Base-by-base conservation (phyloP, 2,113 vertebrate species). In the Chloropsis cyanopogon region DNA sequence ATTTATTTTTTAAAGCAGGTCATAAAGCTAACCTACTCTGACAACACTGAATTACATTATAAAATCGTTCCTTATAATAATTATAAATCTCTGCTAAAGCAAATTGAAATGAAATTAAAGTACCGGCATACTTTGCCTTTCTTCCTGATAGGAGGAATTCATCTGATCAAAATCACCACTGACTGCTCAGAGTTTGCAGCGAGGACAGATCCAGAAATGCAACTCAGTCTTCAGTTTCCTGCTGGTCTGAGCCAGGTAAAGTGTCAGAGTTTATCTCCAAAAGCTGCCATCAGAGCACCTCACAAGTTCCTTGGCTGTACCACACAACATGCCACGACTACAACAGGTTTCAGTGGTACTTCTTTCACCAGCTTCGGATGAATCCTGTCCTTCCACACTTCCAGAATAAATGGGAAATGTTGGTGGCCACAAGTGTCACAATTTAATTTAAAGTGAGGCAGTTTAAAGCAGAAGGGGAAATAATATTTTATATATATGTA, bases 1-100 rank as follows among this genome's bases (percentile, higher is more conserved):
- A 96, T 94, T 96, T 95, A 94, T 95, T 95, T 96, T 97, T 97
- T 92, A 95, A 89, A 96, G 94, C 92, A 94, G 96, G 96, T 96
- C 95, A 96, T 94, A 96, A 96, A 97, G 89, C 93, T 96, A 96
- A 94, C 96, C 86, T 93, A 94, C 94, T 95, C 94, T 81, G 96
- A 96, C 96, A 96, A 96, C 95, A 89, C 73, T 71, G 93, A 91
- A 95, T 93, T 93, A 80, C 82, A 96, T 96, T 97, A 94, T 90
- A 96, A 96, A 96, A 86, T 70, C 64, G 6, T 94, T 92, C 93
- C 66, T 91, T 88, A 94, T 88, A 94, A 95, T 92, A 94, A 96
- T 97, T 96, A 96, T 87, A 90, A 96, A 96, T 91, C 87, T 94
- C 82, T 96, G 66, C 84, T 95, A 96, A 95, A 96, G 94, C 93